These are phyloP conservation scores for Sinella curviseta DNA, from an alignment of 1,140 invertebrate genomes.

Conservation along the genomic window DNA sequence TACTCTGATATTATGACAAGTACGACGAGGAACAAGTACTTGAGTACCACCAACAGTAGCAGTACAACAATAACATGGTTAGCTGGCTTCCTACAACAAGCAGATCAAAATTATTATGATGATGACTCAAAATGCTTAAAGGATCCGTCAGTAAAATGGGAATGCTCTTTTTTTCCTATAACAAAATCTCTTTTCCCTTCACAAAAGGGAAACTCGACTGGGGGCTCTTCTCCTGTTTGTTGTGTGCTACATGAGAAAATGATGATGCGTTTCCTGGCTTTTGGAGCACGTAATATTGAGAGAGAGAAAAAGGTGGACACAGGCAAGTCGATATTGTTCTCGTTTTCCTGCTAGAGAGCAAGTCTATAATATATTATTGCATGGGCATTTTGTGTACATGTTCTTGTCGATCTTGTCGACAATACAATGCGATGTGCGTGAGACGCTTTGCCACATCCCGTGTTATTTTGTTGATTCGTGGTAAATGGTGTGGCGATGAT, in stretches of 20 bases:
- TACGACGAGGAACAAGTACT: no score
- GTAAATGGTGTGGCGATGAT: slow-evolving; percentile 10
- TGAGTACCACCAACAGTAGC: no score
- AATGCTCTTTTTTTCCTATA: no score
- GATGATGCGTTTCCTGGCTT: background rate
- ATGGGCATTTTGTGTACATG: background rate
- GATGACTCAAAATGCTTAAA: no score
- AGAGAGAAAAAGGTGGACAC: background rate
- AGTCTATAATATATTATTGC: no score
- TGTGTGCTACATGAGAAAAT: background rate
- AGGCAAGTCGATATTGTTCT: slow-evolving; percentile 1
- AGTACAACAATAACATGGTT: no score
- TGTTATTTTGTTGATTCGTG: slow-evolving; percentile 16
- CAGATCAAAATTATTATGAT: no score
- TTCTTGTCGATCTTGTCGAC: background rate
- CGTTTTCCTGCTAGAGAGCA: background rate
- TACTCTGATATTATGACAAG: no score
- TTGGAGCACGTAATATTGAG: background rate
- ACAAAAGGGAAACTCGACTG: no score
- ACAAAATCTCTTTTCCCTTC: no score
- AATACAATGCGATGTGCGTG: background rate
- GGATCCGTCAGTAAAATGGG: no score
- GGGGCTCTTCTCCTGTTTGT: background rate
- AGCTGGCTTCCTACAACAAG: no score
- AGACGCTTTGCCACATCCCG: background rate